Evolutionary conservation across 2,888 invertebrate genomes (phyloP), one percentile per base, ranked within the genome.

Genomic region (Melieria crassipennis): DNA sequence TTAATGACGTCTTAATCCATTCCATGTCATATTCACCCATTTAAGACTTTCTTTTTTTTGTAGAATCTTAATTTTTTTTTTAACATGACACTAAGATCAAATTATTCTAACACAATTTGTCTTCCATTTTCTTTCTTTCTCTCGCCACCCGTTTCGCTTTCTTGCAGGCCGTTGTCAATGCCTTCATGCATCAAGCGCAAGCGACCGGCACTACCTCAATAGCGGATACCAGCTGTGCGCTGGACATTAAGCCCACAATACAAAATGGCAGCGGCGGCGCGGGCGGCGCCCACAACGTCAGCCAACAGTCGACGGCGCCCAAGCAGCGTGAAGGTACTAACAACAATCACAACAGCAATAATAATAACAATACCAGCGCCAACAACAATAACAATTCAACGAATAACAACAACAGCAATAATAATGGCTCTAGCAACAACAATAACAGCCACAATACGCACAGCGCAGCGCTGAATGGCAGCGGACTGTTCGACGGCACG

Each of bases 121-220:
- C 2, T 30, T 30, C 30, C n/a, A 1, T 60, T 9, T 9, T 5
- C 60, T 6, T 43, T 1, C 62, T 62, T n/a, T 62, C 62, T 46
- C 46, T 43, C 66, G 7, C n/a, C 10, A 10, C 45, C 43, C n/a
- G 13, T 52, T 52, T 52, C 43, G 55, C 47, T 56, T 62, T 5
- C 13, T 9, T 4, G 3, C 70, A 94, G 87, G 93, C 93, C 79
- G 94, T 94, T 73, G 94, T 94, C 80, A 94, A 91, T 84, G 94
- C 94, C 78, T 94, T 94, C 88, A 94, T 95, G 92, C 94, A 94
- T 87, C 93, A 93, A 90, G 87, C 90, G 88, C 87, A 92, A 90
- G 86, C 88, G 89, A 87, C 79, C 80, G 85, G 86, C 82, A 84
- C 86, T 85, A 86, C 85, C 85, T 83, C 86, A 82, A 79, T 86